Base-by-base conservation (phyloP, 1,140 invertebrate genomes). In the Panagrolaimus sp. region DNA sequence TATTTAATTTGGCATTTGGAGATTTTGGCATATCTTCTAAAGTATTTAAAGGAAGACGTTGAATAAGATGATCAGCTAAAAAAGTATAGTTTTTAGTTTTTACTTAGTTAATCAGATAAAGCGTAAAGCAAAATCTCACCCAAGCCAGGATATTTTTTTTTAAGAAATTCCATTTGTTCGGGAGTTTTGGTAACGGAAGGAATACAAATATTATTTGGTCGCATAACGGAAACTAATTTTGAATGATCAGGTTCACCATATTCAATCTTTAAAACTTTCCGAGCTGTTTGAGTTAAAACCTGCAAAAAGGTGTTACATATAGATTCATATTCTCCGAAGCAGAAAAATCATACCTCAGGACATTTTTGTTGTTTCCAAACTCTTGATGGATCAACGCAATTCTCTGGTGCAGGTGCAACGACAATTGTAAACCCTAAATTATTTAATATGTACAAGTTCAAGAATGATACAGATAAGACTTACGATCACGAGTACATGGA, bases 401-500 rank as follows among this genome's bases (percentile, higher is more conserved):
- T n/a, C 0, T 21, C 52, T 21, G 52, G 52, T 8, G 52, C 52
- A 12, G 52, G 52, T 5, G 52, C 52, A 12, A 58, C 52, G 17
- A 58, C 52, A 21, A 58, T 58, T 8, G 52, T 21, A 12, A 58
- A 58, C 4, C 2, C 7, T 38, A 38, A 38, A 38, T 38, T 38
- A 38, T 4, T 38, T 38, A 38, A 38, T 4, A 38, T 38, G 32
- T 38, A 38, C 32, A 38, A 38, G 32, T 4, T 38, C 32, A 38
- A 38, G 2, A 4, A 38, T 38, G 32, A 38, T n/a, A n/a, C n/a
- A n/a, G n/a, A n/a, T n/a, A n/a, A n/a, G n/a, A n/a, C n/a, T n/a
- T n/a, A n/a, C 52, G 52, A 58, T 58, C 52, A 58, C 52, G 52
- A 12, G 52, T 26, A 28, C 52, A 58, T n/a, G 52, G 52, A n/a